These are phyloP conservation scores for Pterocles gutturalis DNA, from an alignment of 2,113 vertebrate genomes.

Conservation along the genomic window DNA sequence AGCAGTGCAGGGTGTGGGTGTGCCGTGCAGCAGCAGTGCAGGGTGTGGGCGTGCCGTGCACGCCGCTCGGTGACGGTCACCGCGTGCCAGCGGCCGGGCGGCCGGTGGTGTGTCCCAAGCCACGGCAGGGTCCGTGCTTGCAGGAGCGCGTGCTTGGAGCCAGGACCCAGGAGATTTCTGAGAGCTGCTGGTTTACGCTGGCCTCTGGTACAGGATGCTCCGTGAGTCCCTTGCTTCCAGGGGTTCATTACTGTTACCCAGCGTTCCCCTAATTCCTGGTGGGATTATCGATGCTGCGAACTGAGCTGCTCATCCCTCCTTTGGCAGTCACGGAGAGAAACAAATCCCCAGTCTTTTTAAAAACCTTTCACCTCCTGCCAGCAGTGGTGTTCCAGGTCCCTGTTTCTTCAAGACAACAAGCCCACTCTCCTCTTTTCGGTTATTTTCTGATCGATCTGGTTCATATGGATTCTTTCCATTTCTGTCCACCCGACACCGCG, in stretches of 20 bases:
- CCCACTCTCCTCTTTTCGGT: accelerated
- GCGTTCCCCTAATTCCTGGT: neutral
- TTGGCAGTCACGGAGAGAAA: neutral
- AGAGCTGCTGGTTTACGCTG: no score
- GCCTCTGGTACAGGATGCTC: neutral
- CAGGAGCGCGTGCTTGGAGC: no score
- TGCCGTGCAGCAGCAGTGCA: neutral
- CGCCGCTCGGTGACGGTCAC: accelerated
- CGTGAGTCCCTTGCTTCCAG: neutral
- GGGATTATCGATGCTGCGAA: neutral
- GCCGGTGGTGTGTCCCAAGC: neutral
- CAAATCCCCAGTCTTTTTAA: neutral
- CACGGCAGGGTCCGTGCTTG: no score
- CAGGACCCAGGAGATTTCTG: no score
- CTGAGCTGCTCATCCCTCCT: neutral
- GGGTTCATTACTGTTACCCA: neutral
- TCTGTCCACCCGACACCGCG: no score
- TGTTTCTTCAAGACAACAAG: neutral
- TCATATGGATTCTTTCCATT: accelerated
- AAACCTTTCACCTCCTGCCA: neutral
- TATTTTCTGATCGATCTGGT: neutral
- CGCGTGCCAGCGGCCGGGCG: neutral
- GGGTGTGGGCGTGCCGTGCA: accelerated
- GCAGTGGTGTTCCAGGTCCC: neutral
- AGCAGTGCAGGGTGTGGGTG: no score